A percentile compares a stretch with the other conserved stretches of the same genome.
Conservation (phyloP, 2,113 vertebrate genomes). For the Gymnorhina tibicen region DNA sequence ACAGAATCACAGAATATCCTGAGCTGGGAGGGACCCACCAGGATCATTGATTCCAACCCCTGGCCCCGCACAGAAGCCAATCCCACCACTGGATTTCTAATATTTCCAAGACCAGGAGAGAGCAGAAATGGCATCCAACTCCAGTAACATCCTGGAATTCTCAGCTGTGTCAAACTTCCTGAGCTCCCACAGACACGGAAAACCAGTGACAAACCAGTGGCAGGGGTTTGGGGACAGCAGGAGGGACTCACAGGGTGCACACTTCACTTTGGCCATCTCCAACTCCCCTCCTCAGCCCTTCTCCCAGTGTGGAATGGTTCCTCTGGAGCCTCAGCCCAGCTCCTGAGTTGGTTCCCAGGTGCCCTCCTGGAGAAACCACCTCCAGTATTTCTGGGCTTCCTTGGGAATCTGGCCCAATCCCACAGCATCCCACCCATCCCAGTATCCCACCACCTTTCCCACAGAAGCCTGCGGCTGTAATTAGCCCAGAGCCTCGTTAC, state of each 20-base stretch:
- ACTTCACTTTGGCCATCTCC: neutral
- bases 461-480: neutral
- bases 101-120: neutral
- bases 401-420: neutral
- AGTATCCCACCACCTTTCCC: neutral
- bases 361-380: neutral
- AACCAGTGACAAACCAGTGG: neutral
- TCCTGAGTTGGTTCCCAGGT: neutral
- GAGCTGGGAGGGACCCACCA: neutral
- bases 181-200: neutral
- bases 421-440: neutral
- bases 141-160: neutral
- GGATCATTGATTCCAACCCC: neutral
- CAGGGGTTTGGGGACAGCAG: neutral
- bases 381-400: neutral
- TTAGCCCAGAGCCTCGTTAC: neutral
- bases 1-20: neutral
- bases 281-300: neutral
- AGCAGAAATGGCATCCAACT: neutral
- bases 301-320: neutral
- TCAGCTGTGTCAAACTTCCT: rapidly evolving
- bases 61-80: neutral
- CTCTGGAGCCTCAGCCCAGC: neutral
- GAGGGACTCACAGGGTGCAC: neutral
- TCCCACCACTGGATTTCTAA: neutral